Conservation (phyloP, 2,888 invertebrate genomes). For the Leptopilina myrica region DNA sequence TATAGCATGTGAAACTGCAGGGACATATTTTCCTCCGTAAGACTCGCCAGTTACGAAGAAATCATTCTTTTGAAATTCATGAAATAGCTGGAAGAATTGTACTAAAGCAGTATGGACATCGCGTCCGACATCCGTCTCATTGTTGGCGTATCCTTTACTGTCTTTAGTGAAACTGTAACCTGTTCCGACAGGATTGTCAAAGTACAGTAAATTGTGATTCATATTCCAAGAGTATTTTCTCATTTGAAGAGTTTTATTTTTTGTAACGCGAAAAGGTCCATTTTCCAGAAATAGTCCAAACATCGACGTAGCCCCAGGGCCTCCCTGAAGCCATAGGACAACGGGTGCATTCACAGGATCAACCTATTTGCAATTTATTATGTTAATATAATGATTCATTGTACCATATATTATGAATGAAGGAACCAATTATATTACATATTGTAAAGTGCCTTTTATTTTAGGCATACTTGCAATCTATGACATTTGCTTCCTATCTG, state of each 20-base stretch:
- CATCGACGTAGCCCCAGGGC: constrained; percentile 89
- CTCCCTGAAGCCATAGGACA: constrained; percentile 91
- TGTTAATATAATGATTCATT: too few relatives aligned
- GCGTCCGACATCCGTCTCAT: constrained; percentile 88
- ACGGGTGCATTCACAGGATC: constrained; percentile 82
- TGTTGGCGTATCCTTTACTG: constrained; percentile 86
- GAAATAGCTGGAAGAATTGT: constrained; percentile 92
- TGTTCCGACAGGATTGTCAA: constrained; percentile 95
- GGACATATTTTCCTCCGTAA: constrained; percentile 90
- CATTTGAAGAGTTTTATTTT: constrained; percentile 77
- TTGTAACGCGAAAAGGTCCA: constrained; percentile 84
- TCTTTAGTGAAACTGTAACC: constrained; percentile 93
- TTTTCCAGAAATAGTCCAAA: constrained; percentile 91
- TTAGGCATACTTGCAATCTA: too few relatives aligned
- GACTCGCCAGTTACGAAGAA: constrained; percentile 95
- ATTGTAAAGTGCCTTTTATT: too few relatives aligned
- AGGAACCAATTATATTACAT: too few relatives aligned
- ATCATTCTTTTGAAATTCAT: constrained; percentile 84
- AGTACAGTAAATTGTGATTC: constrained; percentile 88
- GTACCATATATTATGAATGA: too few relatives aligned
- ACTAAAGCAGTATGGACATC: constrained; percentile 86
- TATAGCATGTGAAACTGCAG: constrained; percentile 87
- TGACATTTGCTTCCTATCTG: too few relatives aligned
- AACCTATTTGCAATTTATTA: constrained; percentile 64
- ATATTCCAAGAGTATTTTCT: constrained; percentile 89